A percentile compares a stretch with the other conserved stretches of the same genome.
phyloP scores from a whole-genome alignment of 2,797 vertebrate species.

The Chloroceryle amazona region DNA sequence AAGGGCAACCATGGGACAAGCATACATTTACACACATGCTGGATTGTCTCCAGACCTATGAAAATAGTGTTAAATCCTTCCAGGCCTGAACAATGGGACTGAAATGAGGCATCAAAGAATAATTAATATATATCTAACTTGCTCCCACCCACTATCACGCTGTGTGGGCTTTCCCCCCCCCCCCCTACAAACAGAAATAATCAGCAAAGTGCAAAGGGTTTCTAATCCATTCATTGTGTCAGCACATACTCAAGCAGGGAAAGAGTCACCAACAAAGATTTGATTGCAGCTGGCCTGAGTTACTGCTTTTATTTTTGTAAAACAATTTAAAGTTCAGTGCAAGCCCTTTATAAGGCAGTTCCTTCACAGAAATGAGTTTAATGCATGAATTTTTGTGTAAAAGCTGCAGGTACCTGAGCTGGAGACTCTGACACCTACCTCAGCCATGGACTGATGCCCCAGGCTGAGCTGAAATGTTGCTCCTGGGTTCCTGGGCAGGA shows the following conservation, averaged over 20 bases:
- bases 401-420: neutral
- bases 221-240: neutral
- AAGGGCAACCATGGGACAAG: constrained; percentile 10
- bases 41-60: constrained; percentile 33
- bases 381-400: neutral
- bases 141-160: neutral
- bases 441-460: neutral
- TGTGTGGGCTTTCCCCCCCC: neutral
- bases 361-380: neutral
- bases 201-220: neutral
- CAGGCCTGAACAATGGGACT: constrained; percentile 19
- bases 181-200: neutral
- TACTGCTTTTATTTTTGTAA: neutral
- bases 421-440: neutral
- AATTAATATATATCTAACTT: constrained; percentile 17
- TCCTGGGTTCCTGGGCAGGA: neutral
- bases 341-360: neutral
- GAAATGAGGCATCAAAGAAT: constrained; percentile 26
- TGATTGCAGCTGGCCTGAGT: neutral
- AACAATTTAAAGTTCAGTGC: neutral
- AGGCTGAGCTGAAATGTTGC: neutral
- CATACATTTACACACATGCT: constrained; percentile 35
- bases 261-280: neutral
- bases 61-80: constrained; percentile 2
- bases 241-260: neutral